Base-by-base conservation (phyloP, 2,888 invertebrate genomes). In the Malacosoma neustria region DNA sequence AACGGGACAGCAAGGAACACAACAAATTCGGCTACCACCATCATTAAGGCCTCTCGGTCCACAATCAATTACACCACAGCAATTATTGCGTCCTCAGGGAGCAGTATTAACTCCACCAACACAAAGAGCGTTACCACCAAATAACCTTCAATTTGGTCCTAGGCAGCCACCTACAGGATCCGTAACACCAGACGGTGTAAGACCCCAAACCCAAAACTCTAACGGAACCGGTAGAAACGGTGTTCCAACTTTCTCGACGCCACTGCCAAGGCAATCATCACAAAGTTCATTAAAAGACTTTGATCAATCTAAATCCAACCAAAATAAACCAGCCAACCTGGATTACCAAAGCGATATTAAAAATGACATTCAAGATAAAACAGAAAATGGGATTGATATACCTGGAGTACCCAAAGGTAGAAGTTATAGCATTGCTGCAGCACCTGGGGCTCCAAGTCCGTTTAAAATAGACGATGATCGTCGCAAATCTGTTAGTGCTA, bases 341-440 rank as follows among this genome's bases (percentile, higher is more conserved):
- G 82, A 80, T 61, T 74, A 72, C 58, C 76, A 72, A 75, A 64
- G 52, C 48, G 54, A 56, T 39, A 46, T 57, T 14, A 66, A 47
- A 45, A 45, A 63, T 67, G 81, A 72, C 35, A 67, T 57, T 36
- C 69, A 68, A 53, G 71, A 71, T 60, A 79, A 72, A 56, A 46
- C 71, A 46, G 85, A 85, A 51, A 72, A 72, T 49, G 73, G 68
- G 42, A 56, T 66, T 51, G 82, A 82, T 37, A 61, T 76, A 44
- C 60, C 81, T 44, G 80, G 80, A 42, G 62, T 77, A 48, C 69
- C 76, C 46, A 87, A 88, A 65, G 81, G 80, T 15, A 77, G 88
- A 58, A 88, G 87, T 52, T 87, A 68, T 44, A 89, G 87, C 49
- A 81, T 88, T 48, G 79, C 86, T 39, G 86, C 86, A 15, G 85